Percentiles rank a stretch among this genome's conserved stretches.
phyloP scores from a whole-genome alignment of 2,113 vertebrate species.

The Podarcis cretensis region DNA sequence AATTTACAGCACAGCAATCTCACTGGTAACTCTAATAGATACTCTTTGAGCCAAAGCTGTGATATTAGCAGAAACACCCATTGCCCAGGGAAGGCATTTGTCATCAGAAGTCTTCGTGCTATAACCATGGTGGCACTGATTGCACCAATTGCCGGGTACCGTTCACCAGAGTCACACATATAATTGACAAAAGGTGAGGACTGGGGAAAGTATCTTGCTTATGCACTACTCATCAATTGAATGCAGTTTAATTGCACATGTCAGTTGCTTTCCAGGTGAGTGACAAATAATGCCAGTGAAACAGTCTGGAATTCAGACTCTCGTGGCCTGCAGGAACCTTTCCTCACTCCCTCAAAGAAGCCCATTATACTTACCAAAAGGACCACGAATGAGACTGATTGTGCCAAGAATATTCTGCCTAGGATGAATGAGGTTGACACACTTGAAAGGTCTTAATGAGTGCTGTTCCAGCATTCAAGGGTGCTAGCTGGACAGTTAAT shows the following conservation, averaged over 20 bases:
- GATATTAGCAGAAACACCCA: not conserved
- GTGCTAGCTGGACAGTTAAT: not conserved
- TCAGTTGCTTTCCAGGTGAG: not conserved
- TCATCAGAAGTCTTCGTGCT: not conserved
- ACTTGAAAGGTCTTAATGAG: not conserved
- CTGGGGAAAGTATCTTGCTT: not conserved
- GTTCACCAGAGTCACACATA: not conserved
- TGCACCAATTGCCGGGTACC: not conserved
- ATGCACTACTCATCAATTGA: not conserved
- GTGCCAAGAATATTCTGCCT: not conserved
- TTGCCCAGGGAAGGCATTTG: not conserved
- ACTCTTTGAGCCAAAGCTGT: not conserved
- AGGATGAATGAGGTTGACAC: not conserved
- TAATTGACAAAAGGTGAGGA: accelerated
- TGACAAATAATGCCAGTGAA: not conserved
- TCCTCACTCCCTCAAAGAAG: not conserved
- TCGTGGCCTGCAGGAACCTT: not conserved
- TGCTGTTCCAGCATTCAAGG: not conserved
- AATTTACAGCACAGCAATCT: not conserved
- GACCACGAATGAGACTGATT: not conserved
- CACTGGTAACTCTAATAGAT: constrained; percentile 7
- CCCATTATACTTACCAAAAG: not conserved
- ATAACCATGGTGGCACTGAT: not conserved
- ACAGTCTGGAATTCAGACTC: accelerated
- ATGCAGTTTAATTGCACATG: not conserved